Percentiles rank a stretch among this genome's conserved stretches.
phyloP scores from a whole-genome alignment of 2,797 vertebrate species.

The Pagetopsis macropterus region DNA sequence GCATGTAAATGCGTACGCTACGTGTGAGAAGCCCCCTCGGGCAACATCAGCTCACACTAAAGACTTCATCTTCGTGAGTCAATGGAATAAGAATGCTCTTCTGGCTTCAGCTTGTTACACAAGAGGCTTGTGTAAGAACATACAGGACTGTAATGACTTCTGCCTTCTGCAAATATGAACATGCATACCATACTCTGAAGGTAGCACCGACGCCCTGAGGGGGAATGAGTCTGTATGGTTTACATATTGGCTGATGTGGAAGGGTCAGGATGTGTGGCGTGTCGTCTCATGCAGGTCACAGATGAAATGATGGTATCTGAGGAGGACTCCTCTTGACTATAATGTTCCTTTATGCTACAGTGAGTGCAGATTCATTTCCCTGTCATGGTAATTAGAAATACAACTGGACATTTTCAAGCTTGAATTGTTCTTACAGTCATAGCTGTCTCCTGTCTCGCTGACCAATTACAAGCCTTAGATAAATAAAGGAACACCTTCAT shows the following conservation, averaged over 20 bases:
- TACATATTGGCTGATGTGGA: slow-evolving; percentile 18
- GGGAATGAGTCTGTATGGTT: slow-evolving; percentile 7
- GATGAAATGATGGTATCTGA: slow-evolving; percentile 37
- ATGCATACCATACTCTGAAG: slow-evolving; percentile 32
- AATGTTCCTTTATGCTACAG: slow-evolving; percentile 23
- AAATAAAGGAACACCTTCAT: neutral
- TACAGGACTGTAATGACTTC: slow-evolving; percentile 46
- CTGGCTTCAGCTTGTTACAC: slow-evolving; percentile 52
- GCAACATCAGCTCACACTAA: slow-evolving; percentile 12
- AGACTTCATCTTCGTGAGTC: slow-evolving; percentile 57
- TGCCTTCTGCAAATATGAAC: slow-evolving; percentile 49
- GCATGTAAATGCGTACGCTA: slow-evolving; percentile 8
- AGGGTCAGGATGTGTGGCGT: neutral
- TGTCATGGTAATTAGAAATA: slow-evolving; percentile 9
- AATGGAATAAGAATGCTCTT: slow-evolving; percentile 54
- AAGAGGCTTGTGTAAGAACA: slow-evolving; percentile 48
- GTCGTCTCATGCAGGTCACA: neutral
- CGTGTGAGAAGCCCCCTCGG: slow-evolving; percentile 6
- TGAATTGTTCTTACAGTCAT: neutral
- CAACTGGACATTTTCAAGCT: neutral
- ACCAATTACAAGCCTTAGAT: neutral
- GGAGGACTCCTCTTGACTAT: slow-evolving; percentile 9
- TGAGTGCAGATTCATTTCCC: slow-evolving; percentile 6
- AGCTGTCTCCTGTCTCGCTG: slow-evolving; percentile 1
- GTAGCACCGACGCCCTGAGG: slow-evolving; percentile 15